Base-by-base conservation (phyloP, 2,113 vertebrate species). In the Macaca mulatta region DNA sequence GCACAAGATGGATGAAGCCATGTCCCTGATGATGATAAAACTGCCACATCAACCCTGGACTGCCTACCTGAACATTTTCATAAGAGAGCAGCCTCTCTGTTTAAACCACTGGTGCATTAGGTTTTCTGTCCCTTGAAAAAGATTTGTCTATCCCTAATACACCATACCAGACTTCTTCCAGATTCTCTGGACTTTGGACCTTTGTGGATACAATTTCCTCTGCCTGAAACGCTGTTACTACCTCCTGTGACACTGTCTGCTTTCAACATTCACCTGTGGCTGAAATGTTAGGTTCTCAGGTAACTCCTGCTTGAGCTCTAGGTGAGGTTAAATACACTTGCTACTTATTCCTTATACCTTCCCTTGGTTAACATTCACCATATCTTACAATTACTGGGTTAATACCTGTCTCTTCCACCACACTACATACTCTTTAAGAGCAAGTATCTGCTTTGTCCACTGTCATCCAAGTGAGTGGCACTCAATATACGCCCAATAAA, bases 261-360 rank as follows among this genome's bases (percentile, higher is more conserved):
- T 93, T 96, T 78, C 78, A 89, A 8, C 25, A 25, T 94, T 84
- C 69, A 79, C 70, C 48, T 61, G 22, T 43, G 45, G 27, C 90
- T 80, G 69, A 87, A 89, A 89, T 20, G 40, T 64, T 45, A 40
- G 40, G 40, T 89, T 96, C 84, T 48, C 43, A 30, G 8, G 18
- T 64, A 75, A 64, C 18, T 87, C 35, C 83, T 82, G 32, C n/a
- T 81, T 92, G 77, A 95, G 67, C 38, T 32, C 82, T 30, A 38
- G 22, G 32, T 75, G 69, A 87, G 82, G 22, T 90, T 80, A 88
- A 92, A 90, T 70, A 80, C 30, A 90, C n/a, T n/a, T 91, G 67
- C 7, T 75, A 61, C 84, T 89, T 85, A 93, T 50, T 40, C 48
- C 59, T 90, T 67, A 55, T 11, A 7, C 43, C 48, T 84, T 45